Evolutionary conservation across 2,888 invertebrate genomes (phyloP).

Genomic region (Lamellibrachia columna): DNA sequence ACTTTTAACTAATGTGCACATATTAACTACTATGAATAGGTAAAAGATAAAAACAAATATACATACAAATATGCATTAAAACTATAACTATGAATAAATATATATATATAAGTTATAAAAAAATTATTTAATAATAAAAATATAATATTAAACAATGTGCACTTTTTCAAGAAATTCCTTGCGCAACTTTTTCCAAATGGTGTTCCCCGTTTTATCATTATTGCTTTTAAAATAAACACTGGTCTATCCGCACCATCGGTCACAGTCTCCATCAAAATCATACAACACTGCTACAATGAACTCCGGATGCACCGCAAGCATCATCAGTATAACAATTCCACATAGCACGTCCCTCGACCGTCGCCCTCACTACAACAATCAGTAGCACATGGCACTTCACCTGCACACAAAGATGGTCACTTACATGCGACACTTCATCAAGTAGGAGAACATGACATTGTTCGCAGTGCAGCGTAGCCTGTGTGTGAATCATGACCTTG

Average conservation of each 20-base stretch:
- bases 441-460: slow-evolving; percentile 94
- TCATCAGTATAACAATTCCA: background rate
- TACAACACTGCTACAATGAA: background rate
- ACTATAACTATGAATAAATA: background rate
- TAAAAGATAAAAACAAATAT: background rate
- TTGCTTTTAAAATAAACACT: background rate
- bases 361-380: background rate
- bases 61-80: no score
- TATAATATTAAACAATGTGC: background rate
- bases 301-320: background rate
- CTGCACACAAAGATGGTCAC: slow-evolving; percentile 56
- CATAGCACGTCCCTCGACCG: background rate
- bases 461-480: slow-evolving; percentile 90
- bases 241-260: background rate
- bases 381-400: background rate
- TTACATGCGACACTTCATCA: slow-evolving; percentile 85
- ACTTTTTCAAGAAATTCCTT: background rate
- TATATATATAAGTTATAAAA: slow-evolving; percentile 18
- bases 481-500: slow-evolving; percentile 65
- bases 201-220: background rate
- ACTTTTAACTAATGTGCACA: background rate
- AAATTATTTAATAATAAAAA: background rate
- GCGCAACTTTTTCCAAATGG: no score
- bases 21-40: background rate
- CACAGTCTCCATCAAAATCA: background rate